A percentile compares a stretch with the other conserved stretches of the same genome.
These are phyloP conservation scores for Nephrotoma flavescens DNA, from an alignment of 2,888 invertebrate genomes.

Conservation along the genomic window DNA sequence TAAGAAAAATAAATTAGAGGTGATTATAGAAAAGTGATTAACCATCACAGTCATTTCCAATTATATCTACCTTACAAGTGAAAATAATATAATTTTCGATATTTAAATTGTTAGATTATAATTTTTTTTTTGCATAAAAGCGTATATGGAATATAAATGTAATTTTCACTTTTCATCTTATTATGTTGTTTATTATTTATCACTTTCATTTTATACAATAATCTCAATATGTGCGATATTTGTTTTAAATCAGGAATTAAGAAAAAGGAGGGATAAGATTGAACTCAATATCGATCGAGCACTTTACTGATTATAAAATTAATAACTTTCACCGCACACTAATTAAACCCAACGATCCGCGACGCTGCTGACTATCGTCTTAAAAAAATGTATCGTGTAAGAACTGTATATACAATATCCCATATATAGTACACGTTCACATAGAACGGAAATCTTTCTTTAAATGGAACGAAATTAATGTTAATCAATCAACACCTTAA, in stretches of 20 bases:
- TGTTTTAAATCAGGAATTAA: neutral
- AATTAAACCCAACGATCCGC: neutral
- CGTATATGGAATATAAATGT: neutral
- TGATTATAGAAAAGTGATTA: neutral
- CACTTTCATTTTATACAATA: neutral
- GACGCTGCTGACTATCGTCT: neutral
- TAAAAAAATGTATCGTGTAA: neutral
- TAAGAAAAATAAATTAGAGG: neutral
- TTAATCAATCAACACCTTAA: neutral
- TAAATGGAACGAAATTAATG: neutral
- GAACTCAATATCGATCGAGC: neutral
- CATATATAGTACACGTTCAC: neutral
- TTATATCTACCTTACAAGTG: neutral
- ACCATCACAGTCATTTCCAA: too few relatives aligned
- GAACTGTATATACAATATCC: neutral
- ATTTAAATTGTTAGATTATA: neutral
- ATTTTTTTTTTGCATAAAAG: neutral
- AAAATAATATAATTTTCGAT: neutral
- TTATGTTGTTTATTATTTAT: neutral
- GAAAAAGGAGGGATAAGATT: neutral
- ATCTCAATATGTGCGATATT: neutral
- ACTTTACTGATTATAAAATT: neutral
- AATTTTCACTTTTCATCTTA: neutral
- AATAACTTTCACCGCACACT: neutral
- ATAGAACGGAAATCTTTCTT: neutral